Percentiles rank a stretch among this genome's conserved stretches.
Evolutionary conservation across 2,797 vertebrate species (phyloP).

Genomic region (Schizopygopsis malacanthus): DNA sequence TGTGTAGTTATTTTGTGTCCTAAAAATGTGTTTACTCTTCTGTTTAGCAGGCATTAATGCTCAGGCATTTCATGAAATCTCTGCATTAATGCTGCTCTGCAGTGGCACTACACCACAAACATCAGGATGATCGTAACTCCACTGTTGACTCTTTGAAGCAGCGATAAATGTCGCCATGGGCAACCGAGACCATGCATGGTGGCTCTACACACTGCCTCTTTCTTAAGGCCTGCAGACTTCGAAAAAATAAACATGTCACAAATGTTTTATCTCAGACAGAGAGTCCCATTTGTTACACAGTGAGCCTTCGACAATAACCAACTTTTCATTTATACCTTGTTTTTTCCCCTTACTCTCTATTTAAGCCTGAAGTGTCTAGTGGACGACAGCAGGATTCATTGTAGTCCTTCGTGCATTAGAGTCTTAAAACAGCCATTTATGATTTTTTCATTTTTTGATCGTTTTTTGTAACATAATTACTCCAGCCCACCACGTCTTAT

Average conservation of each 20-base stretch:
- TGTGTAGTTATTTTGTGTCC: background rate
- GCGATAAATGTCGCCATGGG: slow-evolving; percentile 33
- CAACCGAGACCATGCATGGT: background rate
- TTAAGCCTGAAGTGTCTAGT: background rate
- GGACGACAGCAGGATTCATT: background rate
- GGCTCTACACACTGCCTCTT: background rate
- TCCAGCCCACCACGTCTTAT: background rate
- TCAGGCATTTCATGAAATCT: slow-evolving; percentile 10
- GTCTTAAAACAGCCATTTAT: slow-evolving; percentile 1
- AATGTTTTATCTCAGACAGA: background rate
- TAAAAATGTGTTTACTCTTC: background rate
- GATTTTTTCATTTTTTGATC: background rate
- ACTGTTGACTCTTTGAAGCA: slow-evolving; percentile 10
- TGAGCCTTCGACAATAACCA: background rate
- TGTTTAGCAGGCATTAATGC: slow-evolving; percentile 20
- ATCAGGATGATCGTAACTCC: background rate
- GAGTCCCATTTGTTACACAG: background rate
- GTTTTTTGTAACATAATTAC: no score
- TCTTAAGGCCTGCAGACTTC: background rate
- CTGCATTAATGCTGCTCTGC: background rate
- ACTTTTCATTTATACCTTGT: background rate
- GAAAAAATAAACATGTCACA: background rate
- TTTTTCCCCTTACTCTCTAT: background rate
- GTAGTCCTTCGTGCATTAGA: slow-evolving; percentile 1
- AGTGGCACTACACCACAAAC: background rate